A percentile compares a stretch with the other conserved stretches of the same genome.
These are phyloP conservation scores for Pseudochirops cupreus DNA, from an alignment of 2,797 vertebrate genomes.

Conservation along the genomic window DNA sequence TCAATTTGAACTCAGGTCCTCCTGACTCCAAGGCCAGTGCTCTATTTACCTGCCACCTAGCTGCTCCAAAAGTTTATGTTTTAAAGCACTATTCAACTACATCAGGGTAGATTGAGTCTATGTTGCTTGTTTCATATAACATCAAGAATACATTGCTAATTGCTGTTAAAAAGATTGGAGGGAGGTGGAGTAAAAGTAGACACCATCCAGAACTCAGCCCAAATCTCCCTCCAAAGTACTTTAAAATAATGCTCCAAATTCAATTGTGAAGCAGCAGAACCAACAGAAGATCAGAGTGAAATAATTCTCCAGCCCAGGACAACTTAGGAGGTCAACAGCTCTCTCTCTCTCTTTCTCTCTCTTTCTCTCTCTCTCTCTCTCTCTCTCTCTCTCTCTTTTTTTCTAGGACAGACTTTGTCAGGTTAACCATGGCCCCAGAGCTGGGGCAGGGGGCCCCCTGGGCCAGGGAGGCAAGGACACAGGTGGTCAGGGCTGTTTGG, in stretches of 20 bases:
- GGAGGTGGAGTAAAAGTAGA: not conserved
- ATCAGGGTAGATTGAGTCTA: not conserved
- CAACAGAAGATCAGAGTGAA: not conserved
- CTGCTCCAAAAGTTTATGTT: no score
- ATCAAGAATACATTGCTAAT: not conserved
- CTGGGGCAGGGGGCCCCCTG: slow-evolving; percentile 24
- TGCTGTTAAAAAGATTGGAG: not conserved
- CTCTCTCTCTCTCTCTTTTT: no score
- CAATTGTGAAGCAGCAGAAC: not conserved
- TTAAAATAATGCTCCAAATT: not conserved
- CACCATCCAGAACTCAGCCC: not conserved
- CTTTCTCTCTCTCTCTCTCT: no score
- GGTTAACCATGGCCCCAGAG: slow-evolving; percentile 42
- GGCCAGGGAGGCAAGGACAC: slow-evolving; percentile 19
- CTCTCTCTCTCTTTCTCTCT: no score
- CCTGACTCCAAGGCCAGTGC: no score
- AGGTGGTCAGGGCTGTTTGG: slow-evolving; percentile 91
- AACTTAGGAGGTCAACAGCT: not conserved
- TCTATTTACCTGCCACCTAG: no score
- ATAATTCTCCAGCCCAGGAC: not conserved
- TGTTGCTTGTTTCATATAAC: not conserved
- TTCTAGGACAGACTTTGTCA: slow-evolving; percentile 53
- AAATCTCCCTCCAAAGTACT: not conserved
- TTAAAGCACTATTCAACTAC: not conserved
- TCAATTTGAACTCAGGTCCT: no score